Conservation (phyloP, 2,888 invertebrate species). For the Philhelius pedissequus region DNA sequence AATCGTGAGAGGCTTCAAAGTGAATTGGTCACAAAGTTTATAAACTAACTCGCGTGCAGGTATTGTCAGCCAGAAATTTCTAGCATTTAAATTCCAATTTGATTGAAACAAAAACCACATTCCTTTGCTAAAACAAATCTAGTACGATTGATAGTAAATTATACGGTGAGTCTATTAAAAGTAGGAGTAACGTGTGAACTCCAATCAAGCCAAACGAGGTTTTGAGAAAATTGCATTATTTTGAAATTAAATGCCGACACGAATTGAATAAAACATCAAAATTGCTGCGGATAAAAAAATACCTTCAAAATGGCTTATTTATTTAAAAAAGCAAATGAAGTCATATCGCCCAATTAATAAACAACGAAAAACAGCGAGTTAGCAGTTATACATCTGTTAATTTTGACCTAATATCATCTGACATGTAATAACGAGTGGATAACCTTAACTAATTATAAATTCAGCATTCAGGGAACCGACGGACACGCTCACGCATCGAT, state of each 20-base stretch:
- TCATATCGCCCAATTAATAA: no score
- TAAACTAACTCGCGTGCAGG: constrained; percentile 14
- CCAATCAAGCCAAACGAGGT: neutral
- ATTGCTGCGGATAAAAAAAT: neutral
- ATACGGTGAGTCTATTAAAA: neutral
- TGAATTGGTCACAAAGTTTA: constrained; percentile 43
- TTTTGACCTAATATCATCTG: no score
- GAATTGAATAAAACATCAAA: neutral
- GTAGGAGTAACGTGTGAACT: constrained; percentile 10
- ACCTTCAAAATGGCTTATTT: neutral
- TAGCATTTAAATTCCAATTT: constrained; percentile 42
- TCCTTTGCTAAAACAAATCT: neutral
- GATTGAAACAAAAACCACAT: constrained; percentile 30
- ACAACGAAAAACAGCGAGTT: no score
- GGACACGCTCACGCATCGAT: no score
- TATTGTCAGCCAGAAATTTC: constrained; percentile 37
- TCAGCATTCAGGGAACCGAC: no score
- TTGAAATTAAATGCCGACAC: neutral
- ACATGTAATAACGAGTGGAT: no score
- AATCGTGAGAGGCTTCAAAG: constrained; percentile 49
- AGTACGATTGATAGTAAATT: neutral
- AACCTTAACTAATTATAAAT: no score
- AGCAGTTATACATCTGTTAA: no score
- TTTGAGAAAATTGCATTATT: neutral
- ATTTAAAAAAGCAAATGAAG: neutral